A percentile compares a stretch with the other conserved stretches of the same genome.
Conservation (phyloP, 2,888 invertebrate genomes). For the Buathra laborator region DNA sequence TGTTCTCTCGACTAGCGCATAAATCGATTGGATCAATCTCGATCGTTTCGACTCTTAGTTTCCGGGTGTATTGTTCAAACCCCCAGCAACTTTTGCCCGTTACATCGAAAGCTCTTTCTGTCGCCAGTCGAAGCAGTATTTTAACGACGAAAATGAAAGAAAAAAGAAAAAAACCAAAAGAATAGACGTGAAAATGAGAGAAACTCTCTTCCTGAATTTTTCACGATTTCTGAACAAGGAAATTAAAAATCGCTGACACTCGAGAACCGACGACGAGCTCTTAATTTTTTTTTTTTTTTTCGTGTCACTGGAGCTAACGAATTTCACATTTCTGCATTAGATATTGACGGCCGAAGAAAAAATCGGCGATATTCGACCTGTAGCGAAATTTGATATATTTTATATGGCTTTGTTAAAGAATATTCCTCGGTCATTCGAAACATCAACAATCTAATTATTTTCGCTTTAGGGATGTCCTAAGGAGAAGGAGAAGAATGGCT, state of each 20-base stretch:
- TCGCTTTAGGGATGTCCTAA: too few species aligned
- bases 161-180: slow-evolving; percentile 26
- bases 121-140: slow-evolving; percentile 48
- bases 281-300: slow-evolving; percentile 39
- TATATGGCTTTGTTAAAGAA: too few species aligned
- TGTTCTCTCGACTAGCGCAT: slow-evolving; percentile 26
- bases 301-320: neutral
- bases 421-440: too few species aligned
- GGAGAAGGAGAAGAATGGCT: too few species aligned
- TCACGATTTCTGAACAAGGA: slow-evolving; percentile 25
- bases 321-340: neutral
- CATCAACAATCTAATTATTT: too few species aligned
- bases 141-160: slow-evolving; percentile 63
- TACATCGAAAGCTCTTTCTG: slow-evolving; percentile 36
- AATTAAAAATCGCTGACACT: slow-evolving; percentile 63
- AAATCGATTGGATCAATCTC: slow-evolving; percentile 70
- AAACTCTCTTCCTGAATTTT: slow-evolving; percentile 16
- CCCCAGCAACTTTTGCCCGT: slow-evolving; percentile 36
- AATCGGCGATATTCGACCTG: too few species aligned
- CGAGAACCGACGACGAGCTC: slow-evolving; percentile 25
- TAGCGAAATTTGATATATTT: too few species aligned
- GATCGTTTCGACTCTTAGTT: slow-evolving; percentile 66
- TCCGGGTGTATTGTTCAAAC: slow-evolving; percentile 61
- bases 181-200: slow-evolving; percentile 22
- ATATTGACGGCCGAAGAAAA: too few species aligned